Conservation (phyloP, 2,113 vertebrate species). For the Cyprinodon tularosa region DNA sequence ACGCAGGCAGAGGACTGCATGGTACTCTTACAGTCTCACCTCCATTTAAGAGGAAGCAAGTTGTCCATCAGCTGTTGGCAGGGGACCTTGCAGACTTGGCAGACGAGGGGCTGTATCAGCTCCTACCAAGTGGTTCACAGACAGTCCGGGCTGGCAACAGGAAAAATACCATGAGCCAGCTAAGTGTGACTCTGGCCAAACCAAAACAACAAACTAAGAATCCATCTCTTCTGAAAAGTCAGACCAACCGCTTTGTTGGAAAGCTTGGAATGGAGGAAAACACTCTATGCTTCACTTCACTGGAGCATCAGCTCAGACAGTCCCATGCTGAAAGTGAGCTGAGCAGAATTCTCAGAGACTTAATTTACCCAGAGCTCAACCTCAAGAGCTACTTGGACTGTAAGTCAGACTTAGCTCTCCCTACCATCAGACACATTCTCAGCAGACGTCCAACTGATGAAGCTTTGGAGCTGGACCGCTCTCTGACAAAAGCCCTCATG, state of each 20-base stretch:
- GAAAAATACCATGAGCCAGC: slow-evolving; percentile 39
- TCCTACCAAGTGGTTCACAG: slow-evolving; percentile 64
- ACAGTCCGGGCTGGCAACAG: slow-evolving; percentile 44
- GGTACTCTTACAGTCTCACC: slow-evolving; percentile 62
- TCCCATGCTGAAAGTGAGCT: slow-evolving; percentile 54
- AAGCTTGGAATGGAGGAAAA: slow-evolving; percentile 51
- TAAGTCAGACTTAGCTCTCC: slow-evolving; percentile 75
- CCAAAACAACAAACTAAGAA: slow-evolving; percentile 55
- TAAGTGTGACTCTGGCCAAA: slow-evolving; percentile 34
- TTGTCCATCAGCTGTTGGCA: slow-evolving; percentile 76
- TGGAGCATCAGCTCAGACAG: slow-evolving; percentile 67
- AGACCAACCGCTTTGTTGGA: slow-evolving; percentile 36
- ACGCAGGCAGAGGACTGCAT: slow-evolving; percentile 73
- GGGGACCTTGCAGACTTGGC: slow-evolving; percentile 79
- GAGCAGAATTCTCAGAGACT: slow-evolving; percentile 66
- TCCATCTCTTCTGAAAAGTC: slow-evolving; percentile 38
- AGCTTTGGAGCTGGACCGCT: slow-evolving; percentile 64
- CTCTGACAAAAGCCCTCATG: slow-evolving; percentile 63
- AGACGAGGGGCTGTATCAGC: slow-evolving; percentile 71
- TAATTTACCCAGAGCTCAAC: slow-evolving; percentile 77
- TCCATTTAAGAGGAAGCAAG: slow-evolving; percentile 64
- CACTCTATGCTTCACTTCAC: slow-evolving; percentile 61
- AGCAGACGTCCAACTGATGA: slow-evolving; percentile 67
- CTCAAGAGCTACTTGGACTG: slow-evolving; percentile 80
- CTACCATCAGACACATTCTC: slow-evolving; percentile 73